Evolutionary conservation across 2,888 invertebrate genomes (phyloP), one percentile per base, ranked within the genome.

Genomic region (Endomychus coccineus): DNA sequence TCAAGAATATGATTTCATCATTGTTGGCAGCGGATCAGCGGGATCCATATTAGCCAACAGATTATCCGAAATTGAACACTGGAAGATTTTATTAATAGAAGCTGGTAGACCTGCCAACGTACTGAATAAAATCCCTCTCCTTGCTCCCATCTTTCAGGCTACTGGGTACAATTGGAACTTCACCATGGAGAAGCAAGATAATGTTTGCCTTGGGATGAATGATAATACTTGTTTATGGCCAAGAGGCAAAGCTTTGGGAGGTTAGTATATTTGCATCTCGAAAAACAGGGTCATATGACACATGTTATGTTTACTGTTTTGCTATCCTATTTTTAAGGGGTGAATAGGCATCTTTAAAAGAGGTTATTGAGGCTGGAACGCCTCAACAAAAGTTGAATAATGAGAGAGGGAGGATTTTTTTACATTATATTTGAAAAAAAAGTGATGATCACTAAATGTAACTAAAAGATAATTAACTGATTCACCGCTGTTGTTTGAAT

Each of bases 141-240:
- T 37, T 1, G 15, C 32, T 6, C 37, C 37, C 3, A 16, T 67
- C 11, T 54, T 71, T 16, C 69, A 70, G 34, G 64, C 58, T 30
- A 69, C 69, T 0, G 55, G 62, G 27, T 67, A 69, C 40, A 68
- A 70, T 12, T 73, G 73, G 73, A 69, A 66, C 1, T 73, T 71
- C 48, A 61, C 71, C 15, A 74, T 75, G 55, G 75, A 76, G 45
- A 69, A 69, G 16, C 72, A 73, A 48, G 62, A 64, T 1, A 68
- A 67, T 10, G 71, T 73, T 9, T 76, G 75, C 39, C 66, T 67
- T 45, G 75, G 71, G 48, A 59, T 63, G 62, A 50, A 50, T 15
- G 56, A 56, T 39, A 22, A 27, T 27, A 23, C 24, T 3, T 37
- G 37, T 7, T 32, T 32, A 19, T 37, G 37, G 37, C 31, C 37